Conservation (phyloP, 2,797 vertebrate species). For the Phaenicophaeus curvirostris region DNA sequence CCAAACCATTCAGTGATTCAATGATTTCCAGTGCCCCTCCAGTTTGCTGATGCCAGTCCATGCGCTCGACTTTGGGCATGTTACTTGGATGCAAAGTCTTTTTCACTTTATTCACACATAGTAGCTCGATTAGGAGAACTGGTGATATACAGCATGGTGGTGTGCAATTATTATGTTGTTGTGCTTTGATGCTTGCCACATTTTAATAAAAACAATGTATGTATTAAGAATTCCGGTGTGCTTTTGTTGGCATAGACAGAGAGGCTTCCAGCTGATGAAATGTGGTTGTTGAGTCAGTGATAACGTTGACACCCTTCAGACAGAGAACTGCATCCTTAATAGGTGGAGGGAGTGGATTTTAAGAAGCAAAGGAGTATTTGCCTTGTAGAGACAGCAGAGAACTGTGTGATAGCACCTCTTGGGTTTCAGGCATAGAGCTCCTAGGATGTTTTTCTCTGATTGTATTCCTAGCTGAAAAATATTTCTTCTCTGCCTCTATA, state of each 20-base stretch:
- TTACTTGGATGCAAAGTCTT: background rate
- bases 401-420: background rate
- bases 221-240: background rate
- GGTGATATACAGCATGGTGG: background rate
- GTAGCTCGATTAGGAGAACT: background rate
- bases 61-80: background rate
- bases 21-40: background rate
- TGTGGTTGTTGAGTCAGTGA: background rate
- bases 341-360: background rate
- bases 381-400: background rate
- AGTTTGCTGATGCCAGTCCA: background rate
- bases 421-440: background rate
- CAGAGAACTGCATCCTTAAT: background rate
- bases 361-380: background rate
- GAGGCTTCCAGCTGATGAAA: background rate
- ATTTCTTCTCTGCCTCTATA: background rate
- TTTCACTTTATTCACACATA: background rate
- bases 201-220: background rate
- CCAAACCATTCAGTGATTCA: no score
- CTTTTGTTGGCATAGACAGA: background rate
- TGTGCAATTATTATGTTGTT: background rate
- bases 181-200: background rate
- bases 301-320: background rate
- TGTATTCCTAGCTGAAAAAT: background rate
- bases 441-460: background rate